A percentile compares a stretch with the other conserved stretches of the same genome.
phyloP scores from a whole-genome alignment of 1,140 invertebrate species.

The Copidosoma floridanum region DNA sequence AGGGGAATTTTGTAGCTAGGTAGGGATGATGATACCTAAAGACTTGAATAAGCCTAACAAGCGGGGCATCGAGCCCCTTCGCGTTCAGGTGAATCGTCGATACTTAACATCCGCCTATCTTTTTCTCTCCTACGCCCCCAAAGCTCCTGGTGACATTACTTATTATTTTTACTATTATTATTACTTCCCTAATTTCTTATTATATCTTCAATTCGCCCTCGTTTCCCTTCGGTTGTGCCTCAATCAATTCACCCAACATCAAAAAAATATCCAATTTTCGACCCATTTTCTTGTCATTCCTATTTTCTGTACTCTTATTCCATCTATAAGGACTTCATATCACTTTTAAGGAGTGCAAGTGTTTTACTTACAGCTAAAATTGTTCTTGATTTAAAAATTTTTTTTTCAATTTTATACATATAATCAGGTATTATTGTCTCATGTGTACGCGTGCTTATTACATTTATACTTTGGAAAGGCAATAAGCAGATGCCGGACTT shows the following conservation, averaged over 20 bases:
- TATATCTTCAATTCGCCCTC: conserved; percentile 32
- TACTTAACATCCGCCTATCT: too few species aligned
- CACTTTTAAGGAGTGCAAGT: too few species aligned
- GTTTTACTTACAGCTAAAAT: too few species aligned
- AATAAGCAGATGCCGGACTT: conserved; percentile 3
- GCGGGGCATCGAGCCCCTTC: too few species aligned
- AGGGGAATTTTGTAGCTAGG: conserved; percentile 50
- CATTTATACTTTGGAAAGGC: conserved; percentile 17
- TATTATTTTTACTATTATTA: too few species aligned
- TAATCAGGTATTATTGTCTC: conserved; percentile 9
- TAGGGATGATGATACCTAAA: too few species aligned
- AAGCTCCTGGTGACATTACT: conserved; percentile 44
- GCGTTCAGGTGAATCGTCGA: too few species aligned
- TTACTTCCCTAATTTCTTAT: conserved; percentile 33
- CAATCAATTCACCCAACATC: conserved; percentile 32
- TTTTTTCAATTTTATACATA: conserved; percentile 9
- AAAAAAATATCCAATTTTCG: not conserved
- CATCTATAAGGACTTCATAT: too few species aligned
- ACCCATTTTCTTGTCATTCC: not conserved
- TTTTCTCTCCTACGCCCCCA: conserved; percentile 44
- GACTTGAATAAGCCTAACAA: too few species aligned
- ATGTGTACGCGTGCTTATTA: conserved; percentile 19
- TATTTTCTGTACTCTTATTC: too few species aligned
- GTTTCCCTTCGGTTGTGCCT: too few species aligned
- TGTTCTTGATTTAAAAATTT: too few species aligned